Percentiles rank a stretch among this genome's conserved stretches.
phyloP scores from a whole-genome alignment of 2,797 vertebrate genomes.

The Neomorphus geoffroyi region DNA sequence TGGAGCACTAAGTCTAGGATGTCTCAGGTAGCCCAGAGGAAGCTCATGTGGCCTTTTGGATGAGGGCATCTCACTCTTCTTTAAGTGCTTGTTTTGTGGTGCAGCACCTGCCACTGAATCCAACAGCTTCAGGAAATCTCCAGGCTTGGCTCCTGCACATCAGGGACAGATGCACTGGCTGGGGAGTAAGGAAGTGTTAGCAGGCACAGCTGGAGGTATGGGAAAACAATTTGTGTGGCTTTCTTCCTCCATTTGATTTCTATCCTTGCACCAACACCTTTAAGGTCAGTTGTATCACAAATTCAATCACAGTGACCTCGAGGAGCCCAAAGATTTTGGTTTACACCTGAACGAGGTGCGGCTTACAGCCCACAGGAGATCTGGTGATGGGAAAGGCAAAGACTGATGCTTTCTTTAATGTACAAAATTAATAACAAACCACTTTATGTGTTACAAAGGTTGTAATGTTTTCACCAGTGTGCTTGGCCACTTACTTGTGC shows the following conservation, averaged over 20 bases:
- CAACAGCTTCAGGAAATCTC: not conserved
- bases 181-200: not conserved
- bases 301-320: not conserved
- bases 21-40: not conserved
- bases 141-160: fast-evolving
- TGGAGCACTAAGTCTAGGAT: not conserved
- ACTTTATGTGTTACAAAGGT: not conserved
- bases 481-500: not conserved
- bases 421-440: not conserved
- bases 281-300: not conserved
- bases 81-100: not conserved
- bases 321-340: not conserved
- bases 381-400: not conserved
- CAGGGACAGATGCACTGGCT: not conserved
- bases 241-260: not conserved
- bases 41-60: not conserved
- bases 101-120: not conserved
- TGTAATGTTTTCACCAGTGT: not conserved
- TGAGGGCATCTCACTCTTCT: not conserved
- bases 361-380: not conserved
- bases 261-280: not conserved
- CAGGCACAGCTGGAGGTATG: not conserved
- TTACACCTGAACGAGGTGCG: fast-evolving
- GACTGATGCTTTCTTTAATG: not conserved
- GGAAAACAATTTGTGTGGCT: not conserved